Evolutionary conservation across 2,888 invertebrate genomes (phyloP).

Genomic region (Hirtodrosophila confusa): DNA sequence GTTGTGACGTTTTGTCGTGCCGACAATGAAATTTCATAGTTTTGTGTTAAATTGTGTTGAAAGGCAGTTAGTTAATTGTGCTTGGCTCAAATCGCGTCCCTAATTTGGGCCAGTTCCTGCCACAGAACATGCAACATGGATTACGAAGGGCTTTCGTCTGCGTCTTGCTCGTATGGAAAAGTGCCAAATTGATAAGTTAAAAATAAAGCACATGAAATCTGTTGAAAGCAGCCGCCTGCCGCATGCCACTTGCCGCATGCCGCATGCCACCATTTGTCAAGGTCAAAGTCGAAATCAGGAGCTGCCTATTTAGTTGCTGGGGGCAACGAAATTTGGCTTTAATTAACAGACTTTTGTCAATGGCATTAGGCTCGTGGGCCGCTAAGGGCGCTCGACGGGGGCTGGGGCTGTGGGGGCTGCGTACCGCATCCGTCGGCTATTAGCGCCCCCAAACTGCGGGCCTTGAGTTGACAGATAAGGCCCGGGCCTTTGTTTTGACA

Average conservation of each 20-base stretch:
- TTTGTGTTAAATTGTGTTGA: constrained; percentile 8
- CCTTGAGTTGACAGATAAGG: constrained; percentile 36
- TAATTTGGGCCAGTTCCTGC: too few species aligned
- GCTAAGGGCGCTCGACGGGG: too few species aligned
- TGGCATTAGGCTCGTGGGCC: neutral
- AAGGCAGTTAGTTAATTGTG: neutral
- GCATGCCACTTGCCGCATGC: too few species aligned
- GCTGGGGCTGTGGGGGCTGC: neutral
- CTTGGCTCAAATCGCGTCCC: too few species aligned
- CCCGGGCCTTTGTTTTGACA: constrained; percentile 33
- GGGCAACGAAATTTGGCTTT: constrained; percentile 16
- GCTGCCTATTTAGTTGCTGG: constrained; percentile 7
- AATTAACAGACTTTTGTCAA: constrained; percentile 39
- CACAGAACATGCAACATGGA: too few species aligned
- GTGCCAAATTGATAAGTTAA: too few species aligned
- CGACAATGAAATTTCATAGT: constrained; percentile 15
- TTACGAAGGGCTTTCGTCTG: too few species aligned
- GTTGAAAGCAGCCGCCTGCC: too few species aligned
- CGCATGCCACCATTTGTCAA: constrained; percentile 15
- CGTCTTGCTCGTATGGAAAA: too few species aligned
- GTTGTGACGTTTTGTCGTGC: constrained; percentile 23
- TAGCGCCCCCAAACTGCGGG: neutral
- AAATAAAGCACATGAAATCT: too few species aligned
- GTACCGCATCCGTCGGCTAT: neutral
- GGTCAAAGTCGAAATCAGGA: constrained; percentile 15